Evolutionary conservation across 2,797 vertebrate genomes (phyloP), one percentile per base, ranked within the genome.

Genomic region (Myripristis murdjan): DNA sequence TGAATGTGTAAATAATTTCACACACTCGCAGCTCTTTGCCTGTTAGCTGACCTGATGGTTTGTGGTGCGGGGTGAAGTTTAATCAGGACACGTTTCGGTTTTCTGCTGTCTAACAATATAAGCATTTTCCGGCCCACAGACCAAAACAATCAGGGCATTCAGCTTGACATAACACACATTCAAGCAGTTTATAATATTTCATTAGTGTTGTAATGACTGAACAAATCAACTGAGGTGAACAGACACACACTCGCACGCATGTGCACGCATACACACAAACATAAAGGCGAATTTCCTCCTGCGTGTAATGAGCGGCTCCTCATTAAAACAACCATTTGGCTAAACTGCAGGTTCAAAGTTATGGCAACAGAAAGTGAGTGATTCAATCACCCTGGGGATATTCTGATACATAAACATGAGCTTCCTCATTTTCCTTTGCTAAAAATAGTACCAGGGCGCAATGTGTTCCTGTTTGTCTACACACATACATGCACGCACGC

Each of bases 331-430:
- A 59, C 55, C 47, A 53, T 53, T 70, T 54, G 8, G 7, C 28
- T 16, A 23, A 46, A 44, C 41, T 64, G n/a, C 70, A 59, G 69
- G 70, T 83, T 89, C 67, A 81, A 81, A 85, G 73, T 82, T 62
- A 68, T 9, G 18, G 61, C 35, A 16, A 62, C 60, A 71, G 49
- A 76, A 88, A 82, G 63, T 78, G 73, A 77, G 70, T 46, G 18
- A 57, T 75, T 66, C 41, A 3, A 66, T 87, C 65, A 48, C 82
- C 79, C 74, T 55, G 69, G 57, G 70, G 80, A 87, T 84, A 63
- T 70, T 70, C 48, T 64, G 31, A 85, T 90, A 48, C 85, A 91
- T 91, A 89, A 88, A 85, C 82, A 88, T 90, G 70, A 89, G 86
- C 56, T 67, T 46, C 70, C 80, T 81, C 75, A 86, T 55, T 54